These are phyloP conservation scores for Clarias fuscus DNA, from an alignment of 2,797 vertebrate species.

Conservation along the genomic window DNA sequence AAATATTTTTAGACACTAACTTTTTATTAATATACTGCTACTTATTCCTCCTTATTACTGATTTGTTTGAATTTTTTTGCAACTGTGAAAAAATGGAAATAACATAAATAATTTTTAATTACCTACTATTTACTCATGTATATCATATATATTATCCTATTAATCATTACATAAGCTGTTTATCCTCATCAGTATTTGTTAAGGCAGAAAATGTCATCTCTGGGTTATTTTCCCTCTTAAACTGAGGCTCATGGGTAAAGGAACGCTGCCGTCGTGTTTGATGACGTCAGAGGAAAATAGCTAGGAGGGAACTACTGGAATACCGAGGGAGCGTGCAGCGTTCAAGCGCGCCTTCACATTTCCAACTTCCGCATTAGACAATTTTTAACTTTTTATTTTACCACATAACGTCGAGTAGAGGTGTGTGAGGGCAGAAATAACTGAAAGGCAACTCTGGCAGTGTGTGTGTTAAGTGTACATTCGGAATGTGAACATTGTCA, in stretches of 20 bases:
- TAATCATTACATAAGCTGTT: not conserved
- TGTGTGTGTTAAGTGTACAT: not conserved
- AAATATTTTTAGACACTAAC: not conserved
- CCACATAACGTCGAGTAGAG: too few species aligned
- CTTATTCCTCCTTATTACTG: not conserved
- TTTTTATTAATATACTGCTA: not conserved
- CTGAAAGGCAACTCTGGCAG: not conserved
- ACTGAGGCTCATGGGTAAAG: constrained; percentile 72
- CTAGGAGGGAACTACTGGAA: constrained; percentile 51
- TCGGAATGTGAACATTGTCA: not conserved
- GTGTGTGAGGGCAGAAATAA: not conserved
- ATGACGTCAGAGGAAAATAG: constrained; percentile 66
- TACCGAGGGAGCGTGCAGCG: constrained; percentile 52
- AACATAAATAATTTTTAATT: not conserved
- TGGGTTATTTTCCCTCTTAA: not conserved
- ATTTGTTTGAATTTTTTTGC: not conserved
- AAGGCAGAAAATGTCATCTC: not conserved
- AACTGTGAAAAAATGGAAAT: not conserved
- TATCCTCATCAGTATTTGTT: too few species aligned
- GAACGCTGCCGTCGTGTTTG: constrained; percentile 58
- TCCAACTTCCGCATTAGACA: not conserved
- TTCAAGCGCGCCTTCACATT: constrained; percentile 5
- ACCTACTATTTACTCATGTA: not conserved
- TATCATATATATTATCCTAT: not conserved
- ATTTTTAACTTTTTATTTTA: not conserved